Evolutionary conservation across 2,888 invertebrate genomes (phyloP).

Genomic region (Sicus ferrugineus): DNA sequence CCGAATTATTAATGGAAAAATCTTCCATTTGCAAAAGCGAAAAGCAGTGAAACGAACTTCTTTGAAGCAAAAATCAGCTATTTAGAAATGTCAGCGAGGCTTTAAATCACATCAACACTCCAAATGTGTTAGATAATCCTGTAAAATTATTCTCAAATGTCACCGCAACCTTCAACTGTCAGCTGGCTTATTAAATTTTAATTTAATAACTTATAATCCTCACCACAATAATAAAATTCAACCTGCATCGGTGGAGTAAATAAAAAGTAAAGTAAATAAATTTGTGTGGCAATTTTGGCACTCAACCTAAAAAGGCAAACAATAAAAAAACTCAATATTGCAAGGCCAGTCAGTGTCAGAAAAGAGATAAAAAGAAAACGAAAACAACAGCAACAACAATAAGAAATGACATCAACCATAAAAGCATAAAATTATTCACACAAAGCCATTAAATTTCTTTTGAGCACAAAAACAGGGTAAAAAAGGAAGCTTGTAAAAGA

Average conservation of each 20-base stretch:
- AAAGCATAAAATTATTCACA: background rate
- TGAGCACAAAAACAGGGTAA: slow-evolving; percentile 24
- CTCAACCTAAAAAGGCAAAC: background rate
- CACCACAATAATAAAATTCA: background rate
- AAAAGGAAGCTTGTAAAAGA: slow-evolving; percentile 6
- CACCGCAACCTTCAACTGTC: background rate
- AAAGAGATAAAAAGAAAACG: background rate
- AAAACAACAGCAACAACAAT: background rate
- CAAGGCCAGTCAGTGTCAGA: background rate
- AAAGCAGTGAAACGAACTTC: too few relatives aligned
- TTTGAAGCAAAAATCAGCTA: too few relatives aligned
- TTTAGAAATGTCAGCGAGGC: too few relatives aligned
- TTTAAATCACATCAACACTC: too few relatives aligned
- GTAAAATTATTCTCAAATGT: background rate
- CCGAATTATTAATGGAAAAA: too few relatives aligned
- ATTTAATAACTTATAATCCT: too few relatives aligned
- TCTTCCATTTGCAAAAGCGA: too few relatives aligned
- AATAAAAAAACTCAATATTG: background rate
- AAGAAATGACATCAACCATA: background rate
- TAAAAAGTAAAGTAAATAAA: background rate
- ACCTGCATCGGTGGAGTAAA: background rate
- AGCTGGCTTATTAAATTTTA: background rate
- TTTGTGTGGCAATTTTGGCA: background rate
- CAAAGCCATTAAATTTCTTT: background rate
- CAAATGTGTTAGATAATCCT: too few relatives aligned